Evolutionary conservation across 2,888 invertebrate species (phyloP).

Genomic region (Lypha dubia): DNA sequence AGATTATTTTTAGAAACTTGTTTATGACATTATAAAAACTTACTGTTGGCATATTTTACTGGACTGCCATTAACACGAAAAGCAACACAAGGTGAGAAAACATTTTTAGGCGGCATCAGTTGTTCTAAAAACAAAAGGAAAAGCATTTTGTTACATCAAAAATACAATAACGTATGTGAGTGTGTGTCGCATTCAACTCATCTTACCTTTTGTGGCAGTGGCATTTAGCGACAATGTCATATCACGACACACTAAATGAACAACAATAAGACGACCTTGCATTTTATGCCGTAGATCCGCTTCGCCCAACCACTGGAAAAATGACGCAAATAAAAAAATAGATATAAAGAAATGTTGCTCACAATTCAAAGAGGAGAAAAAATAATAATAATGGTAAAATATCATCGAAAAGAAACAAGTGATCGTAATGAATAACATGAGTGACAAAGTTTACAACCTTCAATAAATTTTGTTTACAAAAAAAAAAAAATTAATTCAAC

Average conservation of each 20-base stretch:
- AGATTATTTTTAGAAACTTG: too few species aligned
- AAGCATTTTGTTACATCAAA: not conserved
- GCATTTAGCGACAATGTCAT: slow-evolving; percentile 85
- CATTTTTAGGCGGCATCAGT: slow-evolving; percentile 84
- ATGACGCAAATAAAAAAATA: slow-evolving; percentile 19
- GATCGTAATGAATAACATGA: slow-evolving; percentile 28
- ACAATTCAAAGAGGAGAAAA: not conserved
- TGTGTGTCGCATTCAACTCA: not conserved
- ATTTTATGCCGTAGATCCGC: slow-evolving; percentile 89
- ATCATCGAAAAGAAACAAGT: slow-evolving; percentile 12
- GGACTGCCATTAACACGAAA: slow-evolving; percentile 94
- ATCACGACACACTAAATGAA: slow-evolving; percentile 91
- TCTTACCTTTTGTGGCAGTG: slow-evolving; percentile 69
- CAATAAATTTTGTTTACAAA: not conserved
- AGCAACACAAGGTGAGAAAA: slow-evolving; percentile 93
- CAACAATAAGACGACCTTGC: slow-evolving; percentile 91
- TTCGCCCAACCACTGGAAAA: slow-evolving; percentile 93
- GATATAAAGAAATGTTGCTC: not conserved
- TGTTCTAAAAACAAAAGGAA: slow-evolving; percentile 73
- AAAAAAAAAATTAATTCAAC: not conserved
- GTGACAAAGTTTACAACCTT: slow-evolving; percentile 33
- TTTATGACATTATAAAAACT: too few species aligned
- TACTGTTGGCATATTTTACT: slow-evolving; percentile 86
- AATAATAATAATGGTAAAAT: not conserved
- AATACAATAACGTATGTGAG: not conserved